Conservation (phyloP, 2,797 vertebrate genomes). For the Scleropages formosus region DNA sequence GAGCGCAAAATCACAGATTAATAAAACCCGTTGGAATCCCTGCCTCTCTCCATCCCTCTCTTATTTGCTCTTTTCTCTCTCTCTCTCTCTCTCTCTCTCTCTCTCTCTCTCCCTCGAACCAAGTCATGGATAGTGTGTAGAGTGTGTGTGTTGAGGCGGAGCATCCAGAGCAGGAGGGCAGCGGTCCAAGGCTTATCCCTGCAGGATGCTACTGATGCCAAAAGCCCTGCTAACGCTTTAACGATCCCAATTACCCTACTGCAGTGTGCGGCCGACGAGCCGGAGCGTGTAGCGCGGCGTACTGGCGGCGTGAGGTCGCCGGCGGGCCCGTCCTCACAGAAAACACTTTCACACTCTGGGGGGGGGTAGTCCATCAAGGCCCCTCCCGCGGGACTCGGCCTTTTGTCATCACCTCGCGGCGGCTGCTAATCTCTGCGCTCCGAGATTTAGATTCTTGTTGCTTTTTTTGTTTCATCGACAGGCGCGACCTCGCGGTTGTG, state of each 20-base stretch:
- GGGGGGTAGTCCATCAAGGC: not conserved
- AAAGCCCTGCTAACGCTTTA: not conserved
- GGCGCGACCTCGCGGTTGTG: not conserved
- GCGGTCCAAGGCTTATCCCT: slow-evolving; percentile 5
- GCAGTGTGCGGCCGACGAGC: not conserved
- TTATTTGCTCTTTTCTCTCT: not conserved
- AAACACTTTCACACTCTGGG: not conserved
- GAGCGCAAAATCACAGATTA: slow-evolving; percentile 73
- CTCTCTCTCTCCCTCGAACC: not conserved
- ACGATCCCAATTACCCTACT: not conserved
- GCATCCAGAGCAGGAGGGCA: not conserved
- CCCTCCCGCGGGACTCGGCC: not conserved
- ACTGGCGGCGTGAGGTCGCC: not conserved
- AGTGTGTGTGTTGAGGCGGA: not conserved
- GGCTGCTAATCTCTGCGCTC: slow-evolving; percentile 3
- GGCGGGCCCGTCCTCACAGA: slow-evolving; percentile 4
- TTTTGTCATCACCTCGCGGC: not conserved
- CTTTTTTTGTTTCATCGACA: not conserved
- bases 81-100: not conserved
- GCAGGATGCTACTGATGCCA: not conserved
- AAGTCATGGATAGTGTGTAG: not conserved
- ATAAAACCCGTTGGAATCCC: slow-evolving; percentile 62
- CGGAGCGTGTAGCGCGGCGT: slow-evolving; percentile 2
- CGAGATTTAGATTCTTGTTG: slow-evolving; percentile 11
- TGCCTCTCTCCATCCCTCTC: slow-evolving; percentile 34